phyloP scores from a whole-genome alignment of 1,140 invertebrate species.

The Hypothenemus hampei region DNA sequence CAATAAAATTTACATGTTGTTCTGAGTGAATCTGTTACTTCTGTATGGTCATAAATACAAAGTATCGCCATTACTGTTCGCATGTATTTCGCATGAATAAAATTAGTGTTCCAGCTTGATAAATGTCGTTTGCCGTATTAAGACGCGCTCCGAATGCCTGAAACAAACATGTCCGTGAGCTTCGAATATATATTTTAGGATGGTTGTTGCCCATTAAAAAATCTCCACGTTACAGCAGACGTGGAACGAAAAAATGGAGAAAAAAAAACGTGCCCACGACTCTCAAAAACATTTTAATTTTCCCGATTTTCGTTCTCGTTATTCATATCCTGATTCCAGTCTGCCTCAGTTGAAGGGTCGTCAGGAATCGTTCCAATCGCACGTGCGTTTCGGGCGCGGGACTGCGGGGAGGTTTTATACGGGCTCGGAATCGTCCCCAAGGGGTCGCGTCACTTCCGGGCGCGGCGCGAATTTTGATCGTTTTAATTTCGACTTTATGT shows the following conservation, averaged over 20 bases:
- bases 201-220: neutral
- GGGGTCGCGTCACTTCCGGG: slow-evolving; percentile 11
- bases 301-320: neutral
- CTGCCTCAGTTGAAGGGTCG: slow-evolving; percentile 9
- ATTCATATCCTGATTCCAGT: slow-evolving; percentile 14
- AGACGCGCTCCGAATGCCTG: neutral
- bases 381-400: slow-evolving; percentile 14
- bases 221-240: neutral
- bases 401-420: no score
- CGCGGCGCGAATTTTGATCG: slow-evolving; percentile 24
- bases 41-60: slow-evolving; percentile 19
- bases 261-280: neutral
- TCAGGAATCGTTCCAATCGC: slow-evolving; percentile 18
- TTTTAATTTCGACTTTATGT: slow-evolving; percentile 24
- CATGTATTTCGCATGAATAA: slow-evolving; percentile 22
- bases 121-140: slow-evolving; percentile 4
- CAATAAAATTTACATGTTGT: slow-evolving; percentile 20
- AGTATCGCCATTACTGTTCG: slow-evolving; percentile 20
- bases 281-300: slow-evolving; percentile 1
- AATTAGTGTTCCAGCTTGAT: slow-evolving; percentile 16
- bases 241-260: no score
- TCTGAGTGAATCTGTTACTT: slow-evolving; percentile 18
- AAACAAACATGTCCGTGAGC: no score
- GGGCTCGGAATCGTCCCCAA: neutral
- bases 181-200: neutral